Percentiles rank a stretch among this genome's conserved stretches.
phyloP scores from a whole-genome alignment of 1,140 invertebrate species.

The Coptotermes formosanus region DNA sequence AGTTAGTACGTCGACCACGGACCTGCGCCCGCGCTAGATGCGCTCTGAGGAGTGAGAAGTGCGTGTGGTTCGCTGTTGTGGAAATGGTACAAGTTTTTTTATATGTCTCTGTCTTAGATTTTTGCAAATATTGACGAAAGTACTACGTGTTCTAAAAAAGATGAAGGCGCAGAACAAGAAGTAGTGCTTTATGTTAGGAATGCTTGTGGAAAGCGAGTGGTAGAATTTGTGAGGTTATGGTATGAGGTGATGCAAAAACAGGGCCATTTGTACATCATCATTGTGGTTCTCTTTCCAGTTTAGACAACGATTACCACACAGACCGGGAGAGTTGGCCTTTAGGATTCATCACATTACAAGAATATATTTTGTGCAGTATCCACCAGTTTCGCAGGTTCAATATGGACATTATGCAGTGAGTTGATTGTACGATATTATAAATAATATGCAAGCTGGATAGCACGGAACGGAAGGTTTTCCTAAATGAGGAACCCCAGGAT shows the following conservation, averaged over 20 bases:
- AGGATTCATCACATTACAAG: neutral
- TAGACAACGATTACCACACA: neutral
- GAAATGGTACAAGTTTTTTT: neutral
- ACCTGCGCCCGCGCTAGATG: neutral
- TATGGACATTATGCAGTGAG: neutral
- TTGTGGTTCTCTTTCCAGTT: neutral
- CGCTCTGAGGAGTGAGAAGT: neutral
- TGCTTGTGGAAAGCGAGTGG: neutral
- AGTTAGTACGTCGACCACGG: neutral
- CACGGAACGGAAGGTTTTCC: too few relatives aligned
- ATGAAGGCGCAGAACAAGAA: neutral
- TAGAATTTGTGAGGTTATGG: neutral
- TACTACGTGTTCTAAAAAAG: neutral
- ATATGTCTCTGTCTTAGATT: neutral
- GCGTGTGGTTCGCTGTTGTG: neutral
- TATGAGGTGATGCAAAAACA: neutral
- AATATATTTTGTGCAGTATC: neutral
- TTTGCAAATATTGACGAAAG: neutral
- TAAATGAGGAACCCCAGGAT: too few relatives aligned
- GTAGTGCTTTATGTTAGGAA: neutral
- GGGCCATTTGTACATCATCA: neutral
- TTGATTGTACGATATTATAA: neutral
- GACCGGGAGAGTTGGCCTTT: neutral
- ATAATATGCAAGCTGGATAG: neutral
- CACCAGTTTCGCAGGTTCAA: neutral